Evolutionary conservation across 1,140 invertebrate genomes (phyloP), one percentile per base, ranked within the genome.

Genomic region (Aphidius gifuensis): DNA sequence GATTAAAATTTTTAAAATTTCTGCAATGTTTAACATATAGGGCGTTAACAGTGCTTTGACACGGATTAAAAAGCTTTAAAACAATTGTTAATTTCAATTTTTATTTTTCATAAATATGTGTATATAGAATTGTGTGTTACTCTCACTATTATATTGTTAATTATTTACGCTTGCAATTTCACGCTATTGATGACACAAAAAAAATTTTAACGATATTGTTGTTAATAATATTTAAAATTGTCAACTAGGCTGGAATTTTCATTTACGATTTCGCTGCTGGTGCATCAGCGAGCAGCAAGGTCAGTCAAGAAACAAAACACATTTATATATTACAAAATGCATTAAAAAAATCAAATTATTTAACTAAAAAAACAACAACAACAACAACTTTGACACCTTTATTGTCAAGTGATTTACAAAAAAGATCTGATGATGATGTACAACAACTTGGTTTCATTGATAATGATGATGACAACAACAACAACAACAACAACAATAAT

Each of bases 201-300:
- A 3, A 32, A 32, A 32, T 54, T 39, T 6, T n/a, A 6, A n/a
- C 0, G 16, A 5, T 16, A 16, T 16, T 16, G 16, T 16, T 23
- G 38, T 44, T 42, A 23, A 7, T 32, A 58, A 63, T 50, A 49
- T 32, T 53, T 8, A 39, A 58, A 32, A 54, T 48, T 8, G 9
- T 54, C 42, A 47, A 16, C 7, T 55, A 81, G 79, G 71, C 78
- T n/a, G 78, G 69, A 6, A 76, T 81, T 67, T 80, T 80, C 57
- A 65, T 78, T 8, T 81, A 81, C 66, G 79, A 81, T 45, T 79
- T 81, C 51, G 71, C 79, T 9, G 79, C 78, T 5, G 77, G 72
- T 16, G 74, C 78, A 6, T 72, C 77, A 9, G 63, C 71, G 3
- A 72, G 68, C 44, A 75, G 72, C 46, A 79, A 73, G 68, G 68